These are phyloP conservation scores for Hecatera dysodea DNA, from an alignment of 2,888 invertebrate species.

Conservation along the genomic window DNA sequence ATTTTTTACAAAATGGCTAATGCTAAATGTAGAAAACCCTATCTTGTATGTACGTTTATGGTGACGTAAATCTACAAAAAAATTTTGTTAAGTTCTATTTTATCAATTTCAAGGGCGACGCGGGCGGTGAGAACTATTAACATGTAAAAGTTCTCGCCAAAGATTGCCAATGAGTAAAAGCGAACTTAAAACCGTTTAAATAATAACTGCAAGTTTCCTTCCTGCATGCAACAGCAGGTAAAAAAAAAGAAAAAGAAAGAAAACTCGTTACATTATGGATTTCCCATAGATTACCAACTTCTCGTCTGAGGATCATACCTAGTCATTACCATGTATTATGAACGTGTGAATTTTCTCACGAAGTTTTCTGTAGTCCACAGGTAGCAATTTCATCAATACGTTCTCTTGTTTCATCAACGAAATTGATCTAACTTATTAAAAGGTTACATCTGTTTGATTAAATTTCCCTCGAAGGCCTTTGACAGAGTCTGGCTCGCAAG, in stretches of 20 bases:
- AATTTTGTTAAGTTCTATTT: background rate
- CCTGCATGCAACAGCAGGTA: background rate
- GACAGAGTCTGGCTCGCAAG: too few species aligned
- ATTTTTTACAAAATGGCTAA: too few species aligned
- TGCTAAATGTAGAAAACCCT: too few species aligned
- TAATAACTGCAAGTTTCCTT: background rate
- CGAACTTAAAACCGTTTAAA: background rate
- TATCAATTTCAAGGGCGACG: too few species aligned
- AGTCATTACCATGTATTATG: conserved; percentile 14
- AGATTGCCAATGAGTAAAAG: background rate
- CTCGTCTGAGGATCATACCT: conserved; percentile 11
- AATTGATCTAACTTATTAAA: conserved; percentile 14
- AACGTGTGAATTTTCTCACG: conserved; percentile 43
- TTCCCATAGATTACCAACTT: conserved; percentile 9
- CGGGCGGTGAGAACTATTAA: too few species aligned
- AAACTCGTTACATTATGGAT: conserved; percentile 5
- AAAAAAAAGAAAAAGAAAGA: too few species aligned
- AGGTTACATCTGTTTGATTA: background rate
- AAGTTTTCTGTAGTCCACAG: background rate
- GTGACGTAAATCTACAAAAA: background rate
- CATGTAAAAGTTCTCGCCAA: background rate
- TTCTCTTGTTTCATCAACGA: conserved; percentile 4
- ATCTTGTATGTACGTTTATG: background rate
- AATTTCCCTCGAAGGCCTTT: too few species aligned
- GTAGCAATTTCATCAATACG: conserved; percentile 14